Percentiles rank a stretch among this genome's conserved stretches.
These are phyloP conservation scores for Plebejus argus DNA, from an alignment of 2,888 invertebrate genomes.

Conservation along the genomic window DNA sequence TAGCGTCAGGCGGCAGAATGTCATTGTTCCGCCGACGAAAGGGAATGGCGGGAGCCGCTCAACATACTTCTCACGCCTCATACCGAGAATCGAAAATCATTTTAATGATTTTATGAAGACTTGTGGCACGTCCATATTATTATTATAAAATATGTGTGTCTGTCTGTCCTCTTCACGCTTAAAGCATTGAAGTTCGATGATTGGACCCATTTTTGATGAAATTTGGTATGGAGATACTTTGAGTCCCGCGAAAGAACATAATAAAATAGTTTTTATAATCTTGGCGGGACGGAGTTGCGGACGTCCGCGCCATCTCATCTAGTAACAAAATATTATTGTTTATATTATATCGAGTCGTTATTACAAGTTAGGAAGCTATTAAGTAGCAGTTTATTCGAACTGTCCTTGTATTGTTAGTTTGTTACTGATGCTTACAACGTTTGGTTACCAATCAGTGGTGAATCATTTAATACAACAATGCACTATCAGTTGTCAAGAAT, in stretches of 20 bases:
- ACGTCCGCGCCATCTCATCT: too few species aligned
- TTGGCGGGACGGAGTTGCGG: too few species aligned
- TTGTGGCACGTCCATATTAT: not conserved
- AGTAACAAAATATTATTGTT: too few species aligned
- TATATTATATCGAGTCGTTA: too few species aligned
- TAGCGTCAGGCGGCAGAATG: slow-evolving; percentile 49
- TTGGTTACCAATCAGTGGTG: slow-evolving; percentile 23
- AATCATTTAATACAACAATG: not conserved
- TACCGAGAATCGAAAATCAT: slow-evolving; percentile 9
- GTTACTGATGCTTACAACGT: not conserved
- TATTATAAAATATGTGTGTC: too few species aligned
- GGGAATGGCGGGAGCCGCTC: slow-evolving; percentile 52
- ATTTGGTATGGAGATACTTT: too few species aligned
- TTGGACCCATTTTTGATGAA: too few species aligned
- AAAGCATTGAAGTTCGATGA: too few species aligned
- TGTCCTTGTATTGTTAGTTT: slow-evolving; percentile 23
- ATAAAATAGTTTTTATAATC: too few species aligned
- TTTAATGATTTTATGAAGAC: not conserved
- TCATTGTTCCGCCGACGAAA: slow-evolving; percentile 53
- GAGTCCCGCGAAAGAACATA: too few species aligned
- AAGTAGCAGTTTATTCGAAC: slow-evolving; percentile 3
- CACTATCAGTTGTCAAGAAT: too few species aligned
- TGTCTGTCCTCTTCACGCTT: too few species aligned
- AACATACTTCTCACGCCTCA: slow-evolving; percentile 53
- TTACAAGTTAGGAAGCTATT: slow-evolving; percentile 1